Conservation (phyloP, 2,797 vertebrate species). For the Sebastes aleutianus region DNA sequence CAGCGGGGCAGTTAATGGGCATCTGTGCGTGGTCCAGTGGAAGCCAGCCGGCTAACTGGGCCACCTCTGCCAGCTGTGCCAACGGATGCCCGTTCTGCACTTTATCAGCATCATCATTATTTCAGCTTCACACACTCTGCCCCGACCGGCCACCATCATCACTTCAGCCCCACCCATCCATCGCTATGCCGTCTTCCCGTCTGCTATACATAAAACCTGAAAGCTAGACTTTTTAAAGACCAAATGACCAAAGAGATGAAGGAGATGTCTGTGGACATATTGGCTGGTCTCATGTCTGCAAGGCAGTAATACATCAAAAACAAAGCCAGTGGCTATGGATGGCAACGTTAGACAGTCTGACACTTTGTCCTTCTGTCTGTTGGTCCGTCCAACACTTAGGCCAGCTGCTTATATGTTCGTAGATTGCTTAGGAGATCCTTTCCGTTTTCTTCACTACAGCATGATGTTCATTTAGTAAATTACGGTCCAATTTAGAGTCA, state of each 20-base stretch:
- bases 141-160: slow-evolving; percentile 35
- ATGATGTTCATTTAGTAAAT: too few relatives aligned
- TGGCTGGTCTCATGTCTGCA: not conserved
- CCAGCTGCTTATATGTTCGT: not conserved
- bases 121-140: slow-evolving; percentile 74
- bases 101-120: slow-evolving; percentile 78
- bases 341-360: not conserved
- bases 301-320: not conserved
- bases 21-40: slow-evolving; percentile 85
- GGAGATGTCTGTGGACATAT: not conserved
- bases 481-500: too few relatives aligned
- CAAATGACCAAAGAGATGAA: not conserved
- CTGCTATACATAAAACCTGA: not conserved
- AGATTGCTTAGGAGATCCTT: not conserved
- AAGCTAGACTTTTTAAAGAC: not conserved
- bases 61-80: slow-evolving; percentile 83
- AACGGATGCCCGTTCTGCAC: slow-evolving; percentile 64
- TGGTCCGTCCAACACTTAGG: not conserved
- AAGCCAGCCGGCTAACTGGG: slow-evolving; percentile 78
- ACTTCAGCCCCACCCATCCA: slow-evolving; percentile 18
- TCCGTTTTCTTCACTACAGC: not conserved
- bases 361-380: not conserved
- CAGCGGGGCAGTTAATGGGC: slow-evolving; percentile 85
- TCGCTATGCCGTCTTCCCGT: not conserved
- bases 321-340: not conserved